phyloP scores from a whole-genome alignment of 2,888 invertebrate species.

The Cryptocephalus moraei region DNA sequence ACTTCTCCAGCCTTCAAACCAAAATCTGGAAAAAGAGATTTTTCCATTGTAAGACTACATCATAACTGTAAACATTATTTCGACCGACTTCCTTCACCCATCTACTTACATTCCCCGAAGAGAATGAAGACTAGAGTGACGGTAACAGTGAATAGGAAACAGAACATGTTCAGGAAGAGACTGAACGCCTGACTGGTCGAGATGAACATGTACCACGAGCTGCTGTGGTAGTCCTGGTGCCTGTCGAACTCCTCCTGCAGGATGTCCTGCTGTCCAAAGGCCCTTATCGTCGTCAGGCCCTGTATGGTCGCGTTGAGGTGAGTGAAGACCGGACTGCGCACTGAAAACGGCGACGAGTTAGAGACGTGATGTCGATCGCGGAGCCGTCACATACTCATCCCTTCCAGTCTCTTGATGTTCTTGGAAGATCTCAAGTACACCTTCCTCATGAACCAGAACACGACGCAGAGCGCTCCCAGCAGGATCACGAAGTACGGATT shows the following conservation, averaged over 20 bases:
- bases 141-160: background rate
- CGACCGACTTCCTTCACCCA: too few species aligned
- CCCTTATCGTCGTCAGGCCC: constrained; percentile 78
- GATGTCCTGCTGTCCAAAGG: constrained; percentile 65
- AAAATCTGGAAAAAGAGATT: constrained; percentile 9
- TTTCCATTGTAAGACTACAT: too few species aligned
- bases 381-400: constrained; percentile 45
- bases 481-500: constrained; percentile 42
- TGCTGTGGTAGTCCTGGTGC: constrained; percentile 70
- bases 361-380: background rate
- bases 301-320: constrained; percentile 76
- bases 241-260: constrained; percentile 65
- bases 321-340: constrained; percentile 85
- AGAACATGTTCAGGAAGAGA: constrained; percentile 52
- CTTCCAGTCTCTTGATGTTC: constrained; percentile 60
- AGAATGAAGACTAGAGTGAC: constrained; percentile 57
- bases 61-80: too few species aligned
- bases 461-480: constrained; percentile 43
- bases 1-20: constrained; percentile 45
- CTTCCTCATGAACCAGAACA: constrained; percentile 52
- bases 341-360: constrained; percentile 37
- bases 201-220: constrained; percentile 81
- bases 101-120: constrained; percentile 30
- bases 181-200: constrained; percentile 77
- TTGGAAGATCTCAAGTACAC: constrained; percentile 60